Evolutionary conservation across 2,888 invertebrate species (phyloP).

Genomic region (Lysandra coridon): DNA sequence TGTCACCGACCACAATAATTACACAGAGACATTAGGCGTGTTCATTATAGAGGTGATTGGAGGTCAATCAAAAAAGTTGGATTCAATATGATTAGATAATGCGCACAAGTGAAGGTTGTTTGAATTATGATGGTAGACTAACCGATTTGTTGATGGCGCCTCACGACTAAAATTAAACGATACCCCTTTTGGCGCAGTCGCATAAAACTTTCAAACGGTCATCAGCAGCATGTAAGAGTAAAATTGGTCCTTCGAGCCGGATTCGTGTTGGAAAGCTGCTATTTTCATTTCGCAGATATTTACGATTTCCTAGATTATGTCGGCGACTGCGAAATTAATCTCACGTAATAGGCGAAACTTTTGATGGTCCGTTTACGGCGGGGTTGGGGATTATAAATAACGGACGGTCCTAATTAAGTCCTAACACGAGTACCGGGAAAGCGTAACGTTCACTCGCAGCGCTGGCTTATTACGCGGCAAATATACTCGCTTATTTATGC

Average conservation of each 20-base stretch:
- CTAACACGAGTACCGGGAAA: slow-evolving; percentile 53
- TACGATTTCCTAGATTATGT: slow-evolving; percentile 9
- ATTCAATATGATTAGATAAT: background rate
- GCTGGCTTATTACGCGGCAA: slow-evolving; percentile 45
- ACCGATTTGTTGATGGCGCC: background rate
- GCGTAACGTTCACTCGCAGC: slow-evolving; percentile 55
- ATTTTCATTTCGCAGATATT: background rate
- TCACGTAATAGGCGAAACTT: slow-evolving; percentile 46
- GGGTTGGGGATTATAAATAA: slow-evolving; percentile 37
- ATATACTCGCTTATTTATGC: slow-evolving; percentile 63
- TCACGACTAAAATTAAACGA: background rate
- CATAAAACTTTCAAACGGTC: background rate
- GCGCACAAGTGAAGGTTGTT: background rate
- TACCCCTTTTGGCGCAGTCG: background rate
- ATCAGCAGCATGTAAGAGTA: background rate
- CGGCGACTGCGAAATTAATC: slow-evolving; percentile 26
- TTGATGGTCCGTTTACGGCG: slow-evolving; percentile 40
- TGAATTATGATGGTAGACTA: background rate
- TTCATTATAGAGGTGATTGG: background rate
- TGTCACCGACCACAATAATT: slow-evolving; percentile 34
- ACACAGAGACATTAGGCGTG: slow-evolving; percentile 1
- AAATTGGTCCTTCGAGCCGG: background rate
- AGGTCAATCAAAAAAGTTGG: background rate
- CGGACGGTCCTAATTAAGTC: slow-evolving; percentile 53
- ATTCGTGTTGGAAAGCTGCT: background rate